Base-by-base conservation (phyloP, 2,797 vertebrate species). In the Denticeps clupeoides region DNA sequence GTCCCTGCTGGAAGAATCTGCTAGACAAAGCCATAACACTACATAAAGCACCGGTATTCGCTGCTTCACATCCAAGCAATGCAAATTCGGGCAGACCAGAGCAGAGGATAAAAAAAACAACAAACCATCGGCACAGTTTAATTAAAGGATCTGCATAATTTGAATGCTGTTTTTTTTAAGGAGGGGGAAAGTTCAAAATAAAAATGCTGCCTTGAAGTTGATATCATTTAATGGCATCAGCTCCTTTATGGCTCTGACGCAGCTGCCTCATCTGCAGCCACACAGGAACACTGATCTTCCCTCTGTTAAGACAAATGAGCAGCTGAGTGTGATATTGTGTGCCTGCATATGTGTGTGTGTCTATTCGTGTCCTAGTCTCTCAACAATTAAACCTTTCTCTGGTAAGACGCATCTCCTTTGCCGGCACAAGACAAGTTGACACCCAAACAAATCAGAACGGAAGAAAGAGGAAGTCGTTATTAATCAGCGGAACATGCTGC, bases 161-260 rank as follows among this genome's bases (percentile, higher is more conserved):
- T 65, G 46, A 64, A 60, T 51, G 52, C 48, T 41, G 48, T 53
- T 44, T 51, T 56, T 41, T 49, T 45, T 58, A 33, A 56, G 19
- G 40, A n/a, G 49, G 28, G 12, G 32, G 49, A 47, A 68, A 68
- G 68, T 69, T 75, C 43, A 68, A 70, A 72, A 76, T 77, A 63
- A 69, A 65, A 76, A 64, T 51, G 59, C 54, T 56, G 55, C 69
- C 69, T 77, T 79, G 72, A 78, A 75, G 77, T 77, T 72, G 71
- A 73, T 79, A 78, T 80, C 76, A 75, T 81, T 82, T 80, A 82
- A 82, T 78, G 69, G 71, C 72, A 77, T 81, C 74, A 68, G 62
- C 56, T 70, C 64, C 60, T 59, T 61, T 54, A 60, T 60, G 56
- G 51, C 51, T 52, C 51, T 45, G 51, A 55, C 59, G 26, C 28